Evolutionary conservation across 2,113 vertebrate genomes (phyloP), one percentile per base, ranked within the genome.

Genomic region (Hepsetus odoe): DNA sequence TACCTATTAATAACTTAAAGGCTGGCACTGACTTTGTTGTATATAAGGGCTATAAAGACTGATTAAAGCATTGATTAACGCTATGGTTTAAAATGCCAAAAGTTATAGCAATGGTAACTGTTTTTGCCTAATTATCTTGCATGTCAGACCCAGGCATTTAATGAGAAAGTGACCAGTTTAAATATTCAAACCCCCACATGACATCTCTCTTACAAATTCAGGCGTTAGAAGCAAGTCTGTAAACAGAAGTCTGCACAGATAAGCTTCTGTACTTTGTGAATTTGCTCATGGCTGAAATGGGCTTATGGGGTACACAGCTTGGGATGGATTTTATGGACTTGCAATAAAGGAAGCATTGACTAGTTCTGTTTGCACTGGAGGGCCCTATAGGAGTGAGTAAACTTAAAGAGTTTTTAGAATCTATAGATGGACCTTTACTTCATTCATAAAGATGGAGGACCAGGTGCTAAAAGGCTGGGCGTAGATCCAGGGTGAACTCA

Each of bases 361-460:
- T 26, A 24, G 32, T 30, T 65, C 72, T 75, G 72, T 65, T 67
- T 66, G 22, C 49, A 55, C 24, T 40, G 35, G 73, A 76, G 33
- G 24, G 44, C 12, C 11, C 33, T 40, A 55, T 28, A 66, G 46
- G 73, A 42, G 61, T 53, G 46, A 66, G 59, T 55, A 53, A 76
- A 66, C 59, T 40, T n/a, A 35, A n/a, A 74, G 12, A 22, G 35
- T 61, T 62, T n/a, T 61, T 14, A 20, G 22, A 40, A 28, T 76
- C 62, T 55, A 28, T 28, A 67, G 71, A 61, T 32, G 72, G 38
- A 74, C 18, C 20, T 67, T 59, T 74, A 55, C 40, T 18, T 26
- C 40, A 74, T 77, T 77, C 61, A 24, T 14, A 80, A 80, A 80
- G 61, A 73, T 67, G 35, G 61, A 80, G 58, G 61, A 66, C 18